phyloP scores from a whole-genome alignment of 2,888 invertebrate genomes.

The Mystacides longicornis region DNA sequence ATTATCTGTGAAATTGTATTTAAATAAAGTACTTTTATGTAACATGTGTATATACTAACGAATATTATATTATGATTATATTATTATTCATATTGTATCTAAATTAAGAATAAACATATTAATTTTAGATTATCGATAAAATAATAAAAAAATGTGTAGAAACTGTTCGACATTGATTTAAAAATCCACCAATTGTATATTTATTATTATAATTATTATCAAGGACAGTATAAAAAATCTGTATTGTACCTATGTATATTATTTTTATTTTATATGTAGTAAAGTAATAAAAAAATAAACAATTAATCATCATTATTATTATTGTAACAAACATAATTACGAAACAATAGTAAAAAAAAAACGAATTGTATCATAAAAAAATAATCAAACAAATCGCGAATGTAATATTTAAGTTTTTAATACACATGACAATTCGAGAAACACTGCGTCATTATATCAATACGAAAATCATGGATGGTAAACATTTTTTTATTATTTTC shows the following conservation, averaged over 20 bases:
- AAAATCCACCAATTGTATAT: background rate
- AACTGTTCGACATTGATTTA: conserved; percentile 1
- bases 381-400: background rate
- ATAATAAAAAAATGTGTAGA: conserved; percentile 8
- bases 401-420: background rate
- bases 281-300: too few species aligned
- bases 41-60: conserved; percentile 19
- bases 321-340: background rate
- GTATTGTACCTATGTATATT: background rate
- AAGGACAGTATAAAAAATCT: background rate
- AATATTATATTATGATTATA: background rate
- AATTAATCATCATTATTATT: too few species aligned
- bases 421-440: conserved; percentile 2
- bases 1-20: conserved; percentile 23
- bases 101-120: conserved; percentile 9
- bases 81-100: background rate
- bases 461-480: too few species aligned
- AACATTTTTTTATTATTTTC: too few species aligned
- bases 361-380: too few species aligned
- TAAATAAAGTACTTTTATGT: conserved; percentile 20
- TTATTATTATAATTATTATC: background rate
- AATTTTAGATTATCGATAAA: conserved; percentile 5
- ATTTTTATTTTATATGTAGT: background rate
- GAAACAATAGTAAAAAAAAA: background rate
- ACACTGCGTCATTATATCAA: too few species aligned